Evolutionary conservation across 2,113 vertebrate species (phyloP), one percentile per base, ranked within the genome.

Genomic region (Puffinus mauretanicus): DNA sequence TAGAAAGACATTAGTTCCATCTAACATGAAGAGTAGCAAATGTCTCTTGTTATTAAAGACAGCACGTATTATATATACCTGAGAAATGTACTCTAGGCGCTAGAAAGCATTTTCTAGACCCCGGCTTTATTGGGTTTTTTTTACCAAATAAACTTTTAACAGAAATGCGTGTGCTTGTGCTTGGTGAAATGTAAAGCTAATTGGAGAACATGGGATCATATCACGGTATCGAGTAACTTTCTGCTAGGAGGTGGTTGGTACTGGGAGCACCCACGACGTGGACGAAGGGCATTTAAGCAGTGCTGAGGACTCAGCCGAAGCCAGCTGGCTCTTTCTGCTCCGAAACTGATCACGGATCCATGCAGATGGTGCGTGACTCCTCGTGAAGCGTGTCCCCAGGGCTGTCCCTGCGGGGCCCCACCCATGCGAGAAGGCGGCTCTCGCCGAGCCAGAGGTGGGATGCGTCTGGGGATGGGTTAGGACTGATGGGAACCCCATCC

Each of bases 1-100:
- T 89, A 51, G 91, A 95, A 90, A 85, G 84, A 71, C 82, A 93
- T 97, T 95, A 97, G 96, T 97, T 97, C 95, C 95, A 91, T 96
- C 91, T 92, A 80, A 95, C 91, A 77, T 32, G 62, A 96, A 88
- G 78, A 97, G 76, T 84, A 90, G 82, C 82, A 94, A 96, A 96
- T 86, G 85, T 42, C 76, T 81, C 51, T 40, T 34, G 51, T 85
- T 86, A 80, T 95, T 89, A 87, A 85, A 90, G 84, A 44, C 84
- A 80, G 89, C 82, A 94, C 49, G 62, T 94, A 94, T 67, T 91
- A 66, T 85, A 93, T 88, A 62, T 93, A 97, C 97, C 95, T 95
- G 84, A 94, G 96, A 94, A 95, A 80, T 78, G 64, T 30, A 66
- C 73, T 85, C n/a, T 70, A 57, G 62, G 58, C 15, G 3, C n/a